Percentiles rank a stretch among this genome's conserved stretches.
Conservation (phyloP, 2,888 invertebrate species). For the Halictus quadricinctus region DNA sequence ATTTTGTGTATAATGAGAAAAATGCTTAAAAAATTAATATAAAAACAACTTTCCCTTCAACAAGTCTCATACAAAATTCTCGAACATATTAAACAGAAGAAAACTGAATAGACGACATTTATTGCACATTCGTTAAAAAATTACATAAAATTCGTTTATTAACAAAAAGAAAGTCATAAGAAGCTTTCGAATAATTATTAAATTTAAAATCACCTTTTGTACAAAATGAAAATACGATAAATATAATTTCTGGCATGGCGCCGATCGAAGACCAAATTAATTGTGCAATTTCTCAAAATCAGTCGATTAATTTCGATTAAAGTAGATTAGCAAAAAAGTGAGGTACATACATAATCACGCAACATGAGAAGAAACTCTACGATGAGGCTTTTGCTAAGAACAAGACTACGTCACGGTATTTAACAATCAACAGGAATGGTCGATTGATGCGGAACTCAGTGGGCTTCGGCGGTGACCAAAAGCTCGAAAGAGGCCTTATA, state of each 20-base stretch:
- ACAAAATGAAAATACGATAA: neutral
- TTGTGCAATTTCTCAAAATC: slow-evolving; percentile 21
- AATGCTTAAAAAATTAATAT: neutral
- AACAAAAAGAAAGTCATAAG: too few species aligned
- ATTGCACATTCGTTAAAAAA: neutral
- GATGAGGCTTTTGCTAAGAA: slow-evolving; percentile 42
- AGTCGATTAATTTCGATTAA: slow-evolving; percentile 18
- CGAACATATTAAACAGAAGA: neutral
- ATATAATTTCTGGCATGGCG: neutral
- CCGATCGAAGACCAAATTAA: neutral
- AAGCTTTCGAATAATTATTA: neutral
- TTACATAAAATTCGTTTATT: neutral
- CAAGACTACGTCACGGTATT: slow-evolving; percentile 38
- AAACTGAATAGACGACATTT: neutral
- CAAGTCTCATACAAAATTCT: neutral
- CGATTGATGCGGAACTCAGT: slow-evolving; percentile 64
- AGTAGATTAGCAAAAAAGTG: slow-evolving; percentile 12
- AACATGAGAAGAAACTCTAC: neutral
- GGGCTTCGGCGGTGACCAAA: slow-evolving; percentile 63
- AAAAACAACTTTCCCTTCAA: neutral
- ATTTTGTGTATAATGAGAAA: too few species aligned
- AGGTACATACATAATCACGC: neutral
- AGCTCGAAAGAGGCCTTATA: slow-evolving; percentile 64
- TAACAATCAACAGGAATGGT: slow-evolving; percentile 66
- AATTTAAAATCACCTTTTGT: neutral